Evolutionary conservation across 2,113 vertebrate genomes (phyloP).

Genomic region (Xiphorhynchus elegans): DNA sequence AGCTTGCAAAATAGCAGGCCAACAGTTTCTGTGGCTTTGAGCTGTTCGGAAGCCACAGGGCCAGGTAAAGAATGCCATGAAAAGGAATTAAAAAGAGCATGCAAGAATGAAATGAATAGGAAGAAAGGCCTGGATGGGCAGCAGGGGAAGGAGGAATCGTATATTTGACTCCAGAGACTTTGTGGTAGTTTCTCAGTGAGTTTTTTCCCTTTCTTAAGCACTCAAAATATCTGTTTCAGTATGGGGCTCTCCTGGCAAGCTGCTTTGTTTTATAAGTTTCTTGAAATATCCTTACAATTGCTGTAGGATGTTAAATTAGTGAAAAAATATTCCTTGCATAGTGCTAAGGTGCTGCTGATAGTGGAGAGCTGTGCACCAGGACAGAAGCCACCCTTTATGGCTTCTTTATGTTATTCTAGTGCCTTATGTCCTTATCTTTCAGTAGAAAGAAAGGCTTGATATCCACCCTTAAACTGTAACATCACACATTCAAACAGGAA

Average conservation of each 20-base stretch:
- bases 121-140: background rate
- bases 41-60: background rate
- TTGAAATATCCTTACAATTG: background rate
- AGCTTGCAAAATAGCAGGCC: background rate
- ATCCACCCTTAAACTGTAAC: background rate
- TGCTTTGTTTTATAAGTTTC: background rate
- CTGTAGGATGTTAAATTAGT: background rate
- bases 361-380: background rate
- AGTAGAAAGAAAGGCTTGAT: background rate
- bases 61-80: background rate
- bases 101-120: accelerated
- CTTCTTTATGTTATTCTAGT: background rate
- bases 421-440: background rate
- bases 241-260: background rate
- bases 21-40: background rate
- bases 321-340: background rate
- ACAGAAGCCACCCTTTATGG: background rate
- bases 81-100: background rate
- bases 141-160: background rate
- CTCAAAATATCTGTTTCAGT: background rate
- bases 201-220: background rate
- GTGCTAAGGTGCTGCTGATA: too few species aligned
- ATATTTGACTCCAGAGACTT: background rate
- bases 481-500: background rate
- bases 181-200: background rate